Conservation (phyloP, 2,888 invertebrate species). For the Scaptodrosophila latifasciaeformis region DNA sequence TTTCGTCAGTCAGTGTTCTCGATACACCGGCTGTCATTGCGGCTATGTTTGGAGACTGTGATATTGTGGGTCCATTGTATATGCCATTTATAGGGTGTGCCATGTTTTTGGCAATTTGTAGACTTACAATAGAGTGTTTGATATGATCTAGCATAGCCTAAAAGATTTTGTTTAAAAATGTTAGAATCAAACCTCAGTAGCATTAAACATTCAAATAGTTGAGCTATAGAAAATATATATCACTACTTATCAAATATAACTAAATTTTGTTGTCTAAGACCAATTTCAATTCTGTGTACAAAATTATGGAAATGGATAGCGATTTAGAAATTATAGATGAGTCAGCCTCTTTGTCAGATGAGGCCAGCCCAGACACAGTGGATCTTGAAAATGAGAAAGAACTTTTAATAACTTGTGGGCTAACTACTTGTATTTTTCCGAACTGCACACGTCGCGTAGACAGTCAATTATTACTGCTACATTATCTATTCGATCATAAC, state of each 20-base stretch:
- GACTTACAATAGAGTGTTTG: slow-evolving; percentile 97
- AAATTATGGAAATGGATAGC: too few species aligned
- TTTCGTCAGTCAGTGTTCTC: neutral
- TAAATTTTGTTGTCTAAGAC: too few species aligned
- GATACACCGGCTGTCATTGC: slow-evolving; percentile 5
- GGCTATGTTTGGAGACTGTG: too few species aligned
- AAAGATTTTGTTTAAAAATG: slow-evolving; percentile 53
- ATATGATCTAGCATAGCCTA: slow-evolving; percentile 96
- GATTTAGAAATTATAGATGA: too few species aligned
- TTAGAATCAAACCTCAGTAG: too few species aligned
- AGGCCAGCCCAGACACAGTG: neutral
- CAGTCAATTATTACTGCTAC: slow-evolving; percentile 41
- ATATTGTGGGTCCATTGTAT: slow-evolving; percentile 81
- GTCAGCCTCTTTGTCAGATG: too few species aligned
- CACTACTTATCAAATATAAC: too few species aligned
- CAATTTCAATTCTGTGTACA: too few species aligned
- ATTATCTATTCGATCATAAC: slow-evolving; percentile 43
- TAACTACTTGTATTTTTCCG: slow-evolving; percentile 29
- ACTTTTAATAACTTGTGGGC: slow-evolving; percentile 26
- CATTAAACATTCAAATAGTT: too few species aligned
- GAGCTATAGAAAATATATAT: too few species aligned
- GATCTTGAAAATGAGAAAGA: neutral
- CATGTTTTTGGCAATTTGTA: slow-evolving; percentile 98
- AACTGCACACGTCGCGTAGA: slow-evolving; percentile 34
- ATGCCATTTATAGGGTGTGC: slow-evolving; percentile 93